These are phyloP conservation scores for Yasuhikotakia modesta DNA, from an alignment of 2,797 vertebrate species.

Conservation along the genomic window DNA sequence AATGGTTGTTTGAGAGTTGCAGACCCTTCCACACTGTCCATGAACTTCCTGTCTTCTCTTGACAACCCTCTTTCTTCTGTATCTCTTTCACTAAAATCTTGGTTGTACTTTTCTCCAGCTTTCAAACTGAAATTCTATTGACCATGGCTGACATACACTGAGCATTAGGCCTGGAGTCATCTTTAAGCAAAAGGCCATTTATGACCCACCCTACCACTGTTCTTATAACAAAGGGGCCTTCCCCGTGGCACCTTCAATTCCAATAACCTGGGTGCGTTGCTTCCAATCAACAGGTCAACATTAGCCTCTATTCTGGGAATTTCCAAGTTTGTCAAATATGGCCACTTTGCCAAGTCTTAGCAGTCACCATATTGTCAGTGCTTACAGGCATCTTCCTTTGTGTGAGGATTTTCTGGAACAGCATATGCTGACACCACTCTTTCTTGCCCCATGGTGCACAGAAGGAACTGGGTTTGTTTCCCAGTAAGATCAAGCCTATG, in stretches of 20 bases:
- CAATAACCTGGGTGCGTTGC: neutral
- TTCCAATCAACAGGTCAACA: constrained; percentile 17
- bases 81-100: constrained; percentile 21
- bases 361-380: too few relatives aligned
- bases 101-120: constrained; percentile 31
- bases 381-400: too few relatives aligned
- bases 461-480: neutral
- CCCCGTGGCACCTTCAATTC: constrained; percentile 5
- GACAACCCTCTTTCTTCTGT: too few relatives aligned
- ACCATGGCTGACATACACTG: neutral
- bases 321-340: neutral
- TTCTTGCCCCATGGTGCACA: neutral
- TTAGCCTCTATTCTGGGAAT: neutral
- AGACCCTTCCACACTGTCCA: constrained; percentile 7
- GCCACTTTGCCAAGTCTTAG: neutral
- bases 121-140: constrained; percentile 23
- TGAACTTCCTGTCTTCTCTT: constrained; percentile 16
- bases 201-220: constrained; percentile 2
- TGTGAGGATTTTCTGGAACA: too few relatives aligned
- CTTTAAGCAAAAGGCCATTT: neutral
- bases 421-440: neutral
- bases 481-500: neutral
- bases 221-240: too few relatives aligned
- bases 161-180: neutral
- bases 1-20: too few relatives aligned